Percentiles rank a stretch among this genome's conserved stretches.
Evolutionary conservation across 64 coral and sea anemone species (phyloP).

Genomic region (Stichodactyla mertensii): DNA sequence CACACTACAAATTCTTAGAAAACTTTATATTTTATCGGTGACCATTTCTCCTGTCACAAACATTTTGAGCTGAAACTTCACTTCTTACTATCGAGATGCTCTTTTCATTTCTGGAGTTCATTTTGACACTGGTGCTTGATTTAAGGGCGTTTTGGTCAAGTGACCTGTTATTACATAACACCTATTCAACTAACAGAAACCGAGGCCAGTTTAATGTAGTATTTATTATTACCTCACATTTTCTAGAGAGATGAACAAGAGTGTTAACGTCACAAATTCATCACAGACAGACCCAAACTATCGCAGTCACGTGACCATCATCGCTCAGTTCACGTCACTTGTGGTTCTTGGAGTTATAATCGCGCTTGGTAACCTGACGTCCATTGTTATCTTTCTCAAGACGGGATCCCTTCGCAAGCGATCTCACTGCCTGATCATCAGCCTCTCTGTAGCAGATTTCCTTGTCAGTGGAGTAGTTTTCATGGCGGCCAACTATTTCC

Average conservation of each 20-base stretch:
- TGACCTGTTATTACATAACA: no score
- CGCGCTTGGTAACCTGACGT: background rate
- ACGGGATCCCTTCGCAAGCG: background rate
- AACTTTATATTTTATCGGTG: no score
- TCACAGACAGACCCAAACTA: background rate
- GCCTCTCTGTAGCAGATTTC: background rate
- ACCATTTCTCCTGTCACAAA: no score
- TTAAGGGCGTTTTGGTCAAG: no score
- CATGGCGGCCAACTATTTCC: background rate
- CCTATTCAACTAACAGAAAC: no score
- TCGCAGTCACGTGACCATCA: background rate
- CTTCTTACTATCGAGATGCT: no score
- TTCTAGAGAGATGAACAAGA: background rate
- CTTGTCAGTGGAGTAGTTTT: background rate
- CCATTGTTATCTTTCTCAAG: background rate
- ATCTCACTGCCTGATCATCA: background rate
- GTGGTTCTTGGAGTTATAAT: background rate
- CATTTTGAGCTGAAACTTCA: no score
- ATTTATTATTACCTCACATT: background rate
- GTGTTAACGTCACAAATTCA: background rate
- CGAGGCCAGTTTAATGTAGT: no score
- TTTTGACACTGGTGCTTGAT: no score
- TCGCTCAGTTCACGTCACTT: slow-evolving; percentile 4
- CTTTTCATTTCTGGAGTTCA: no score
- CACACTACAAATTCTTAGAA: no score